Evolutionary conservation across 2,888 invertebrate genomes (phyloP).

Genomic region (Chrysolina oricalcia): DNA sequence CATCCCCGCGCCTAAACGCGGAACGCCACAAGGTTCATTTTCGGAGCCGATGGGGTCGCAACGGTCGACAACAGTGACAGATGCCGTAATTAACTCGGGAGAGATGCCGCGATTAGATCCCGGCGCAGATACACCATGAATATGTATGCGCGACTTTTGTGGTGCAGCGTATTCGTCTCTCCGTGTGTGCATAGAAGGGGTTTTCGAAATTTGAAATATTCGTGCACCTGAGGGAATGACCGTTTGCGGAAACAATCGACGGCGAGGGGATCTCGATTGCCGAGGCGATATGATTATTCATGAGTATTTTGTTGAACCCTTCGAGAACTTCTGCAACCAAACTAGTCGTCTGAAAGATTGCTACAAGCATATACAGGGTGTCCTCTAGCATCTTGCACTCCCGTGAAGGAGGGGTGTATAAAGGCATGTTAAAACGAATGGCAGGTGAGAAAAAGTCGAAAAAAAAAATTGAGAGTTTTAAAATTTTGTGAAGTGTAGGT

Average conservation of each 20-base stretch:
- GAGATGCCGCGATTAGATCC: slow-evolving; percentile 66
- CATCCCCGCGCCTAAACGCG: neutral
- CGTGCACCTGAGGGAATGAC: neutral
- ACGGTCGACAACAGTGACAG: slow-evolving; percentile 65
- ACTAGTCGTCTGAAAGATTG: neutral
- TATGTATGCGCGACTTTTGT: slow-evolving; percentile 24
- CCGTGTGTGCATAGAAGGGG: neutral
- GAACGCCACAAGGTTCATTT: slow-evolving; percentile 46
- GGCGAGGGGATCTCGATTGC: neutral
- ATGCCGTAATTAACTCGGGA: slow-evolving; percentile 68
- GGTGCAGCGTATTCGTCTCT: neutral
- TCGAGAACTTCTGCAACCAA: neutral
- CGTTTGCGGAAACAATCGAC: neutral
- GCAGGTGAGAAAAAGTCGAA: no score
- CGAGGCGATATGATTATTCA: neutral
- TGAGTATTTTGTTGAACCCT: neutral
- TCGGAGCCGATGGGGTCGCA: slow-evolving; percentile 44
- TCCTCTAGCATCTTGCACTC: no score
- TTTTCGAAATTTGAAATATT: neutral
- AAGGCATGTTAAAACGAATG: no score
- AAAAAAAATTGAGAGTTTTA: no score
- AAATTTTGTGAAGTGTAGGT: no score
- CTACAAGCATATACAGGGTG: no score
- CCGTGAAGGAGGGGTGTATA: no score
- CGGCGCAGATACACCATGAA: slow-evolving; percentile 25